Evolutionary conservation across 1,140 invertebrate species (phyloP), one percentile per base, ranked within the genome.

Genomic region (Papilio helenus): DNA sequence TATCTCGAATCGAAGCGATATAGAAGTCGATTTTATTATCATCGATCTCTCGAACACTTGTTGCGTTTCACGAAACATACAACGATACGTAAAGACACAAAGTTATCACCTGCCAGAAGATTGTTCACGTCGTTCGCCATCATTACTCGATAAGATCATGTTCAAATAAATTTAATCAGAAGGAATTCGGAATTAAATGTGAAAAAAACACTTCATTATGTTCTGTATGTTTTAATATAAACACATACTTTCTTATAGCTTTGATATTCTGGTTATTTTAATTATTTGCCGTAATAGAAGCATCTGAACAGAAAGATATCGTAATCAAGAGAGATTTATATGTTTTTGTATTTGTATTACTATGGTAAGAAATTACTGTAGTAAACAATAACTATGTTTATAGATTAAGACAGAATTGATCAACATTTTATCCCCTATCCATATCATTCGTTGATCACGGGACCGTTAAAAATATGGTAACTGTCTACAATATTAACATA

Each of bases 21-120:
- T 77, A 44, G 76, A 77, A 77, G 76, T 61, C 26, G 76, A 77
- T 58, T 77, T 77, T 77, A 77, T 77, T 77, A 77, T 77, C 42
- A 77, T 77, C 39, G 76, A 77, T 77, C 76, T 65, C 20, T 68
- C 18, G 34, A 61, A 77, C 76, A 77, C 76, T 77, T 77, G 76
- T 77, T 77, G 76, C 76, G 58, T 76, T 77, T 76, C 74, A 65
- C 44, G 72, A 74, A 23, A 73, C 72, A 74, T 68, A 68, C 42
- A 39, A n/a, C 20, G 55, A 42, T 18, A 76, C 58, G 29, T 76
- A 55, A 55, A 76, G 49, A 26, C 26, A 55, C 49, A 51, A 77
- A 77, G 55, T 61, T 77, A 77, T 42, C 51, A 42, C 46, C 49
- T 61, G 39, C 42, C 39, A 42, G 34, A n/a, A 55, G 29, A 58